These are phyloP conservation scores for Microchrysa polita DNA, from an alignment of 2,888 invertebrate species.

Conservation along the genomic window DNA sequence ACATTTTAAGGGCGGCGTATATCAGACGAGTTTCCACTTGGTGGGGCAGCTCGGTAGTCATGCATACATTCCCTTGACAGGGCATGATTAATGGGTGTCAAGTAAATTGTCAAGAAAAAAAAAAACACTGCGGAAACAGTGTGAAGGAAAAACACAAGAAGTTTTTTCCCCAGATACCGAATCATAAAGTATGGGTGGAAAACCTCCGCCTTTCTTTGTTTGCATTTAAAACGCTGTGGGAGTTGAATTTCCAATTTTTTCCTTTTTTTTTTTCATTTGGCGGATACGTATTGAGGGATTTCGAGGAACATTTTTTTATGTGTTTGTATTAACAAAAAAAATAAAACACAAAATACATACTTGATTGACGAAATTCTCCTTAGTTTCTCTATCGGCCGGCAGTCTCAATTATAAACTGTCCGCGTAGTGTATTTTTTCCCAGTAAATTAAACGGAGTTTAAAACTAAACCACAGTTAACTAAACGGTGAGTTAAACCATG, in stretches of 20 bases:
- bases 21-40: constrained; percentile 27
- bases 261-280: neutral
- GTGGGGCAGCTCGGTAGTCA: constrained; percentile 51
- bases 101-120: constrained; percentile 57
- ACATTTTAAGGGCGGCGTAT: constrained; percentile 2
- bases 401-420: no score
- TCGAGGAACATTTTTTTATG: no score
- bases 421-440: no score
- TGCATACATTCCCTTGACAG: constrained; percentile 59
- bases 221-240: constrained; percentile 37
- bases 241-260: constrained; percentile 26
- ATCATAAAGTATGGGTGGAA: constrained; percentile 11
- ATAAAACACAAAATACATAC: no score
- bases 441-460: no score
- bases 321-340: no score
- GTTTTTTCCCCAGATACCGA: constrained; percentile 14
- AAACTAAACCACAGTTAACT: no score
- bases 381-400: no score
- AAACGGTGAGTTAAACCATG: no score
- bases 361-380: no score
- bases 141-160: constrained; percentile 45
- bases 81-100: constrained; percentile 66
- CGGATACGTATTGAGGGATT: neutral
- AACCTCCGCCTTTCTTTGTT: constrained; percentile 21
- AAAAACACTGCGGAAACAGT: constrained; percentile 50